A percentile compares a stretch with the other conserved stretches of the same genome.
Conservation (phyloP, 2,113 vertebrate species). For the Callorhinus ursinus region DNA sequence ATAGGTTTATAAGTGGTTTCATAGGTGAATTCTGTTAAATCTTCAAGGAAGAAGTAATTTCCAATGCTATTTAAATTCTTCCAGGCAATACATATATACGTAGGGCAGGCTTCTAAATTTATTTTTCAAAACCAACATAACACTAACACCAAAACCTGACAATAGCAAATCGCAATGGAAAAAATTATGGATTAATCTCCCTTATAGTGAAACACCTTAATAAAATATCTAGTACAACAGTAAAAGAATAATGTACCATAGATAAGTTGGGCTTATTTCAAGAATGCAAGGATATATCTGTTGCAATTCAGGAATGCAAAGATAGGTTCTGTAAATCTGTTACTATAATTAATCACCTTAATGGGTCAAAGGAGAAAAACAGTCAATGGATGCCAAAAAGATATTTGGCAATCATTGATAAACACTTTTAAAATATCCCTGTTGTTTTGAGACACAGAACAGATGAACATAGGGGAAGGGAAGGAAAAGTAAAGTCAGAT, state of each 20-base stretch:
- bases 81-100: neutral
- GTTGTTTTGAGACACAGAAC: neutral
- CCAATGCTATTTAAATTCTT: neutral
- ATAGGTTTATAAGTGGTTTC: neutral
- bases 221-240: neutral
- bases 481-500: neutral
- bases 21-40: neutral
- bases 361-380: neutral
- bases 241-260: neutral
- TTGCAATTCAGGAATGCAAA: neutral
- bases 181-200: neutral
- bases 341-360: constrained; percentile 29
- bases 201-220: neutral
- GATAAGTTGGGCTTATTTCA: neutral
- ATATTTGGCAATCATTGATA: neutral
- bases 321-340: neutral
- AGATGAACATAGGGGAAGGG: neutral
- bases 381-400: neutral
- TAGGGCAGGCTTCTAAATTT: neutral
- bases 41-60: neutral
- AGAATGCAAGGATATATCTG: neutral
- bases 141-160: neutral
- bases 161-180: neutral
- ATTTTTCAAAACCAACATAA: neutral
- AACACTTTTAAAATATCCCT: neutral